Conservation (phyloP, 2,113 vertebrate species). For the Burhinus bistriatus region DNA sequence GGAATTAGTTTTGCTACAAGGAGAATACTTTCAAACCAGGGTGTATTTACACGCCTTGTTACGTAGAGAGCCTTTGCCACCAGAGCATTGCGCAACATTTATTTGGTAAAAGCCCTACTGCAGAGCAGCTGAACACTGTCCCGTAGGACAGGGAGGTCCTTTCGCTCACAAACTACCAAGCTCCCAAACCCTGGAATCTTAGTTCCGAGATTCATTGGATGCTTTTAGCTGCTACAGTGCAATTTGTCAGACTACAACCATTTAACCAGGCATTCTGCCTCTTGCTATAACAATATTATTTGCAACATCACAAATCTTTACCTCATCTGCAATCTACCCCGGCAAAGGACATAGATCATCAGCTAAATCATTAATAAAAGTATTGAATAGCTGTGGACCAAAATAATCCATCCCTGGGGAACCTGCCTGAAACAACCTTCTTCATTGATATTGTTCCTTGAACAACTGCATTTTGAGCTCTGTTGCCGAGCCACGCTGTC, state of each 20-base stretch:
- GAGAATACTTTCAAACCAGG: neutral
- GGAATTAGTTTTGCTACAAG: neutral
- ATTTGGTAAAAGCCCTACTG: neutral
- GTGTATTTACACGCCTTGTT: neutral
- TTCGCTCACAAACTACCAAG: neutral
- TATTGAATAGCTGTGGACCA: neutral
- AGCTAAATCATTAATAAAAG: neutral
- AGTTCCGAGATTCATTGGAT: neutral
- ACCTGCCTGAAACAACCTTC: neutral
- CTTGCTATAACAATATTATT: neutral
- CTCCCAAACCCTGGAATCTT: neutral
- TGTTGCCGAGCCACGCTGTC: rapidly evolving
- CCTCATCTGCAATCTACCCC: neutral
- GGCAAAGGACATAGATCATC: neutral
- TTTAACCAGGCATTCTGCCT: neutral
- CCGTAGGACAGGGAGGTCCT: neutral
- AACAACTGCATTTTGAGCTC: neutral
- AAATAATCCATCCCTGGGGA: neutral
- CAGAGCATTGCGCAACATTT: neutral
- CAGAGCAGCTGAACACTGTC: neutral
- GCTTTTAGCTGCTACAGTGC: neutral
- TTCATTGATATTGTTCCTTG: neutral
- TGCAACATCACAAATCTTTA: neutral
- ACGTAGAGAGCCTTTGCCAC: rapidly evolving
- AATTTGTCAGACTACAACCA: neutral